Percentiles rank a stretch among this genome's conserved stretches.
phyloP scores from a whole-genome alignment of 30 jellyfish, hydroid and myxozoan genomes.

The Aurelia sp. region DNA sequence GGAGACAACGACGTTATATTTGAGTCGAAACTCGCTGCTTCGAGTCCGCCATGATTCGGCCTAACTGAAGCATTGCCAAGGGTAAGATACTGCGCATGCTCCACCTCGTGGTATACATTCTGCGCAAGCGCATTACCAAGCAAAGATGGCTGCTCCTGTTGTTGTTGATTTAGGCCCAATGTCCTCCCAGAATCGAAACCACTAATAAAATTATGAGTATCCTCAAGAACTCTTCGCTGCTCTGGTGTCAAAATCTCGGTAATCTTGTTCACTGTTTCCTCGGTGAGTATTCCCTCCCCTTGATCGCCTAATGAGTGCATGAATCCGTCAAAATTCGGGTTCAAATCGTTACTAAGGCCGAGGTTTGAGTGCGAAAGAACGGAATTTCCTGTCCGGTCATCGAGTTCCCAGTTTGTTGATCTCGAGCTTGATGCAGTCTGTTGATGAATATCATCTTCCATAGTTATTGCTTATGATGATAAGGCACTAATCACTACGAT shows the following conservation, averaged over 20 bases:
- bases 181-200: not conserved
- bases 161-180: conserved; percentile 33
- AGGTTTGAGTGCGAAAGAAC: not conserved
- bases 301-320: conserved; percentile 63
- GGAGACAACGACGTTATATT: not conserved
- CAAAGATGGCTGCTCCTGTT: conserved; percentile 38
- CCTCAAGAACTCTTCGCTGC: conserved; percentile 24
- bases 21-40: not conserved
- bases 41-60: conserved; percentile 58
- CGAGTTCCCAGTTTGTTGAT: not conserved
- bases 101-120: conserved; percentile 3
- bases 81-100: conserved; percentile 32
- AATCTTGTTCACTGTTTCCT: conserved; percentile 45
- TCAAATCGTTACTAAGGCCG: conserved; percentile 2
- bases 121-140: conserved; percentile 21
- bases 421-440: not conserved
- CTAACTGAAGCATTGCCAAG: conserved; percentile 33
- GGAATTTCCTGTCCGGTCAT: not conserved
- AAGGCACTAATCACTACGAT: no score
- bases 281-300: conserved; percentile 34
- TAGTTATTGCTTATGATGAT: not conserved
- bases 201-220: conserved; percentile 3
- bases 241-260: conserved; percentile 54
- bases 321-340: conserved; percentile 25
- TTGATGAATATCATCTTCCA: not conserved